phyloP scores from a whole-genome alignment of 2,797 vertebrate genomes.

The Accipiter badius region DNA sequence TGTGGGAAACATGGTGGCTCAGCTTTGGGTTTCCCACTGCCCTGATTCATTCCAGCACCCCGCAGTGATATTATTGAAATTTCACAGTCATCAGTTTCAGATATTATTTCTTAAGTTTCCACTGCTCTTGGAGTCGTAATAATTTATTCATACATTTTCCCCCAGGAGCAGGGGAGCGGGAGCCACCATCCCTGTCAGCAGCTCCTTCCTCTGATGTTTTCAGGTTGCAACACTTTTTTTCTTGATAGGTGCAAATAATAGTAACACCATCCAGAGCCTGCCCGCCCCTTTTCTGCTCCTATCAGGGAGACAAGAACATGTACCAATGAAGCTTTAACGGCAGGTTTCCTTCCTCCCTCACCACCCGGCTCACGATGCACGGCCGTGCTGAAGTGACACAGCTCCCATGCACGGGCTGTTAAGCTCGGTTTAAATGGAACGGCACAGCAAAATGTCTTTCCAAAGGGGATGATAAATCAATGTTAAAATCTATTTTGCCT shows the following conservation, averaged over 20 bases:
- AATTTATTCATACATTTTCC: constrained; percentile 21
- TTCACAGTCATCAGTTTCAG: constrained; percentile 56
- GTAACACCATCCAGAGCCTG: neutral
- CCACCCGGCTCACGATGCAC: fast-evolving
- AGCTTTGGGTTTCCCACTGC: neutral
- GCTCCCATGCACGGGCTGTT: neutral
- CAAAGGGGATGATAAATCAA: neutral
- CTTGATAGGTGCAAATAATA: neutral
- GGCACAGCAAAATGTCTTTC: neutral
- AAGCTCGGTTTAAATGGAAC: neutral
- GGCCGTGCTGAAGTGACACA: neutral
- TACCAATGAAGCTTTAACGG: fast-evolving
- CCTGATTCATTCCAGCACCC: neutral
- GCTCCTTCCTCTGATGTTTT: neutral
- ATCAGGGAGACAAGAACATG: neutral
- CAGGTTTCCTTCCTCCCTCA: neutral
- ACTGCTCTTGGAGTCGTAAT: neutral
- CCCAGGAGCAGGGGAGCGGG: neutral
- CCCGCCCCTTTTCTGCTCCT: neutral
- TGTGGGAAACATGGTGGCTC: neutral
- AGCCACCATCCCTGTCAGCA: neutral
- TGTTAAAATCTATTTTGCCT: neutral
- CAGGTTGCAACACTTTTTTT: neutral
- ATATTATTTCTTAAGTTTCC: constrained; percentile 52
- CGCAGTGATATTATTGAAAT: constrained; percentile 32